Evolutionary conservation across 2,888 invertebrate genomes (phyloP).

Genomic region (Xanthorhoe spadicearia): DNA sequence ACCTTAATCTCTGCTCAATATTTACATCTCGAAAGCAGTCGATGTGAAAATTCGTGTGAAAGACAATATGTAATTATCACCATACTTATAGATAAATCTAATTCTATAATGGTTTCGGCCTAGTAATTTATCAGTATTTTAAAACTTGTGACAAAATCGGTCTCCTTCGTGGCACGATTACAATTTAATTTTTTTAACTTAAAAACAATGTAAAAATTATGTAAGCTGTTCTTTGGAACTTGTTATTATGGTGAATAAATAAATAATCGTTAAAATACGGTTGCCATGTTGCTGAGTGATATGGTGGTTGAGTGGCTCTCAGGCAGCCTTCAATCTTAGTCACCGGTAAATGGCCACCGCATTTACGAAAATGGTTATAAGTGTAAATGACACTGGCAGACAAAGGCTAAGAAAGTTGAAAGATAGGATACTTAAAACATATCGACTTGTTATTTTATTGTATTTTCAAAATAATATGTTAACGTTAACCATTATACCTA

Average conservation of each 20-base stretch:
- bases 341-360: background rate
- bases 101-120: conserved; percentile 50
- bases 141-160: conserved; percentile 18
- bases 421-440: conserved; percentile 48
- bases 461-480: conserved; percentile 39
- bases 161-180: conserved; percentile 14
- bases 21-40: conserved; percentile 39
- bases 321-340: background rate
- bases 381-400: conserved; percentile 46
- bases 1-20: conserved; percentile 12
- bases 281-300: background rate
- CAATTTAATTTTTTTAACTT: conserved; percentile 1
- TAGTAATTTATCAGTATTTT: conserved; percentile 32
- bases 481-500: conserved; percentile 30
- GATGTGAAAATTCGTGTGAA: conserved; percentile 53
- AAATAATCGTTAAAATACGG: background rate
- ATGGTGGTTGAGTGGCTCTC: background rate
- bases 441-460: conserved; percentile 47
- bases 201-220: conserved; percentile 24
- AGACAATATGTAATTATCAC: conserved; percentile 58
- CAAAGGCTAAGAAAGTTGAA: conserved; percentile 27
- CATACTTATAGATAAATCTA: conserved; percentile 43
- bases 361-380: conserved; percentile 14
- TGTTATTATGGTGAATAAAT: conserved; percentile 32
- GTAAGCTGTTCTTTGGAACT: conserved; percentile 39